Evolutionary conservation across 2,113 vertebrate species (phyloP), one percentile per base, ranked within the genome.

Genomic region (Hemiscyllium ocellatum): DNA sequence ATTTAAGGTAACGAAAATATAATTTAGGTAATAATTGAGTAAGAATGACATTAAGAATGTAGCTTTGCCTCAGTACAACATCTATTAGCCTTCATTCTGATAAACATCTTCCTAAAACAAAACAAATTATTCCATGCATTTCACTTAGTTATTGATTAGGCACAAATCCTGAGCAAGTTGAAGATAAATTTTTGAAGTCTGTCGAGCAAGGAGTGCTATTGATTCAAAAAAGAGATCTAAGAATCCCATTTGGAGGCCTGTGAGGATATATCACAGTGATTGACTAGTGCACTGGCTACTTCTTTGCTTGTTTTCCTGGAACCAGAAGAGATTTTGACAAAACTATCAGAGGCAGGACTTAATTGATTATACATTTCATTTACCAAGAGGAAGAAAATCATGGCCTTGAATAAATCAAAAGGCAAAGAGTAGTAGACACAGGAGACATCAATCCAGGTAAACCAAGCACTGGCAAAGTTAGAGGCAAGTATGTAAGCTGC

Each of bases 371-470:
- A 70, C 65, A 50, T 66, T 95, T 95, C 22, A 68, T 95, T 42
- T 37, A 29, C 69, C 69, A 29, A 52, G 94, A 72, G 65, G 95
- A 26, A 61, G 50, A 56, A 68, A 89, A 89, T 68, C 85, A 95
- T 37, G 78, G 26, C 85, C 66, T 95, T 89, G 85, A 95, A 95
- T 95, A 95, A 95, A 90, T 95, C 95, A 95, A 33, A 90, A 95
- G n/a, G 95, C 95, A 90, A 95, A 95, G 0, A 47, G 42, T 47
- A 47, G 42, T 56, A 87, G 76, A 95, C n/a, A 95, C 19, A 90
- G 42, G 69, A 95, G 1, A 85, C 52, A 95, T 95, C 85, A 69
- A 95, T 95, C 20, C 56, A 89, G 95, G 80, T 87, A 90, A 87
- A 70, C 69, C 26, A 72, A 70, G 26, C 42, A 24, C 37, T 76